These are phyloP conservation scores for Trilocha varians DNA, from an alignment of 2,888 invertebrate genomes.

Conservation along the genomic window DNA sequence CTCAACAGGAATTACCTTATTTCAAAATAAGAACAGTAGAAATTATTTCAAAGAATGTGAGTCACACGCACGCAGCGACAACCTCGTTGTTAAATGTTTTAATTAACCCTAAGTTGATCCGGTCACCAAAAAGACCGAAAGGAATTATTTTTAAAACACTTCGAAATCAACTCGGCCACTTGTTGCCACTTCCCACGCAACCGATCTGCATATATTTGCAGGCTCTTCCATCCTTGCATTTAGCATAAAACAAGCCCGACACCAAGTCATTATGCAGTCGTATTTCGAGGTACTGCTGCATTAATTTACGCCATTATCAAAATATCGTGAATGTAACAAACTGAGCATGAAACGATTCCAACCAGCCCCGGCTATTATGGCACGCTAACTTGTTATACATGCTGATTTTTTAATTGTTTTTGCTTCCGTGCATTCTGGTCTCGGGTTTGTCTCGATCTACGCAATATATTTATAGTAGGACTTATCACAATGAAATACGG, in stretches of 20 bases:
- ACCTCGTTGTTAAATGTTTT: constrained; percentile 33
- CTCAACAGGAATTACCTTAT: too few species aligned
- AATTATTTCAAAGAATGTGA: constrained; percentile 2
- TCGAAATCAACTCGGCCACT: constrained; percentile 49
- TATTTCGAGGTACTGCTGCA: constrained; percentile 60
- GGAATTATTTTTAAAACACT: constrained; percentile 36
- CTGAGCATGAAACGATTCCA: constrained; percentile 53
- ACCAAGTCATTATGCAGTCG: constrained; percentile 64
- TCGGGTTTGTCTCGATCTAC: too few species aligned
- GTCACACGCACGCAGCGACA: constrained; percentile 1
- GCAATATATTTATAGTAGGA: too few species aligned
- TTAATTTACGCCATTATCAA: constrained; percentile 69
- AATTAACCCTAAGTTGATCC: constrained; percentile 48
- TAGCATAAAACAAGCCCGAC: constrained; percentile 70
- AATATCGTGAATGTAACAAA: constrained; percentile 62
- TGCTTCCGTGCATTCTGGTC: not conserved
- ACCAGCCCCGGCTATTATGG: constrained; percentile 59
- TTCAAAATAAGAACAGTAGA: not conserved
- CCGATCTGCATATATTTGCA: constrained; percentile 65
- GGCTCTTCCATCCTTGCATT: constrained; percentile 60
- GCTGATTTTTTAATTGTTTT: not conserved
- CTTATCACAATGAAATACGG: too few species aligned
- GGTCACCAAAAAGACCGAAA: constrained; percentile 36
- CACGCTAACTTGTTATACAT: constrained; percentile 46
- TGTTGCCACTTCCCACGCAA: constrained; percentile 71